Evolutionary conservation across 2,113 vertebrate genomes (phyloP).

Genomic region (Calidris pygmaea): DNA sequence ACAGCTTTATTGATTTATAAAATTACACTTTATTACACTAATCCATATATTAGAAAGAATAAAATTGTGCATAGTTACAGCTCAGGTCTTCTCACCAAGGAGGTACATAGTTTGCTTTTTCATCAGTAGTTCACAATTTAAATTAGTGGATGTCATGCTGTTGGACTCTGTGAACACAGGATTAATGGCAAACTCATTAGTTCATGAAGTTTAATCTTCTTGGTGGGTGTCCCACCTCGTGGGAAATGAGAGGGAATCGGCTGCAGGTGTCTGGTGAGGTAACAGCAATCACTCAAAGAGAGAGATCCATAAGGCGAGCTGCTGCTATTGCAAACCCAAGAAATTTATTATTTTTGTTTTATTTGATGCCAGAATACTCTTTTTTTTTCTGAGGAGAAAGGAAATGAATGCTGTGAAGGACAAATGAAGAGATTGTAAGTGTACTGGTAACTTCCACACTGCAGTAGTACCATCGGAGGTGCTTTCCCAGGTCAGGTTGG

Average conservation of each 20-base stretch:
- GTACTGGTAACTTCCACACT: neutral
- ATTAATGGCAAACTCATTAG: conserved; percentile 59
- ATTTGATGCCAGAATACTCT: neutral
- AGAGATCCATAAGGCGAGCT: neutral
- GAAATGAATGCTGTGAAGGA: neutral
- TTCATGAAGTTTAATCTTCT: conserved; percentile 59
- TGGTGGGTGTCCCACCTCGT: conserved; percentile 17
- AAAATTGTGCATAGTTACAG: neutral
- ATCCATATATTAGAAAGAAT: conserved; percentile 28
- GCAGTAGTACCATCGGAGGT: neutral
- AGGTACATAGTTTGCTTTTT: conserved; percentile 3
- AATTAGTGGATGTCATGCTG: conserved; percentile 48
- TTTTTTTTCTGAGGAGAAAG: neutral
- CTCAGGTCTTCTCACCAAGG: neutral
- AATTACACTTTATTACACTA: conserved; percentile 48
- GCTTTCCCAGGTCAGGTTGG: neutral
- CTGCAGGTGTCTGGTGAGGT: conserved; percentile 47
- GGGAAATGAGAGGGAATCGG: conserved; percentile 35
- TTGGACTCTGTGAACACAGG: neutral
- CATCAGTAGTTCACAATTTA: neutral
- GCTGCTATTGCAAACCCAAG: neutral
- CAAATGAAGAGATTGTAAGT: neutral
- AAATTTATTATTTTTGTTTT: neutral
- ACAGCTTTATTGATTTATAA: conserved; percentile 54
- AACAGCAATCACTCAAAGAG: neutral